Evolutionary conservation across 2,113 vertebrate genomes (phyloP), one percentile per base, ranked within the genome.

Genomic region (Gymnogyps californianus): DNA sequence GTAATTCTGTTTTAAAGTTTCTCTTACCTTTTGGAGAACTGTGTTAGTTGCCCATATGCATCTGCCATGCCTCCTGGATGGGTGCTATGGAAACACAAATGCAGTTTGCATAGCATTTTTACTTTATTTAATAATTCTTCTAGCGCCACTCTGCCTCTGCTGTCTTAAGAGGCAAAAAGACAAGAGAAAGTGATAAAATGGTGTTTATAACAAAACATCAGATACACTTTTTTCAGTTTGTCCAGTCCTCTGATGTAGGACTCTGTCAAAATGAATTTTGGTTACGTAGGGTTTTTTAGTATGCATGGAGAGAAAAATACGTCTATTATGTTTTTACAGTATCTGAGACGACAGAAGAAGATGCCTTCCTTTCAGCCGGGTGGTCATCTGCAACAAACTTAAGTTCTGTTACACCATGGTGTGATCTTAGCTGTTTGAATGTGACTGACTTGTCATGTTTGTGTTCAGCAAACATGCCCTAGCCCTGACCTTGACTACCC

Each of bases 401-500:
- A 21, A 58, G 54, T 32, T 40, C 6, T 77, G 14, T 65, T 79
- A 22, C 49, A 69, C 5, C 38, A 7, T 4, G 24, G 18, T 66
- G 80, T 10, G 64, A 17, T 71, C 38, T 54, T 65, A 40, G 91
- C 42, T 76, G 59, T 13, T 42, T 7, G 7, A 58, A 3, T 57
- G 69, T 22, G 52, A 21, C 83, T 88, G 38, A 70, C 86, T 69
- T 76, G 86, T 28, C 29, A 4, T 47, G 44, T 87, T 76, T 72
- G 57, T 93, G 65, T 74, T 89, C 87, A 31, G 77, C 87, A 80
- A 89, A 88, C 38, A 3, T 89, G 91, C 81, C 86, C 92, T 87
- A 78, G 49, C 65, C 61, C 78, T 95, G 96, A 80, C 93, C 87
- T 94, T 96, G 57, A 61, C 81, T 76, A 91, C 70, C 66, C 87